Conservation (phyloP, 2,888 invertebrate species). For the Nephrotoma appendiculata region DNA sequence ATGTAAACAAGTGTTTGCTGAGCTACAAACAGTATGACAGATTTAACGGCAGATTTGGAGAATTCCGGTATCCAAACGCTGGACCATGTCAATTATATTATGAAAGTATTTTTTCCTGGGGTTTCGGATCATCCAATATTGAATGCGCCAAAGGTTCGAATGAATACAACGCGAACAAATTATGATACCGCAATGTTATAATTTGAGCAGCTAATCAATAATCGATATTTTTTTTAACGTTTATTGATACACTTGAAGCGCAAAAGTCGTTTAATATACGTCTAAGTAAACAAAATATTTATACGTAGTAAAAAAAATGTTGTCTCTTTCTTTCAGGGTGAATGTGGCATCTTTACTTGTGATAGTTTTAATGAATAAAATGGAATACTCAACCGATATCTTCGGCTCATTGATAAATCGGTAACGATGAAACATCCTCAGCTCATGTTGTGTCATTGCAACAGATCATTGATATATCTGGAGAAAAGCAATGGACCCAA, state of each 20-base stretch:
- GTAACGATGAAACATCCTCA: conserved; percentile 90
- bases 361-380: conserved; percentile 94
- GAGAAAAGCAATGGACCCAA: no score
- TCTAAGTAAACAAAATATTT: conserved; percentile 49
- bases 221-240: conserved; percentile 89
- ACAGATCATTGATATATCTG: no score
- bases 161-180: conserved; percentile 68
- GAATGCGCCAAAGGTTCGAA: conserved; percentile 67
- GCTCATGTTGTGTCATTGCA: conserved; percentile 78
- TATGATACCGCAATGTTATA: conserved; percentile 92
- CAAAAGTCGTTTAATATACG: conserved; percentile 90
- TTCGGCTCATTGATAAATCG: conserved; percentile 86
- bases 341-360: conserved; percentile 96
- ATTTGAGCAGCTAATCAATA: conserved; percentile 88
- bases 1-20: conserved; percentile 96
- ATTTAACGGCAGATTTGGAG: conserved; percentile 89
- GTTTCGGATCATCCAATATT: conserved; percentile 90
- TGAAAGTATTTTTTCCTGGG: conserved; percentile 96
- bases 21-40: conserved; percentile 95
- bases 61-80: conserved; percentile 91
- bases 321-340: conserved; percentile 34
- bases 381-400: conserved; percentile 98
- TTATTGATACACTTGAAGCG: conserved; percentile 88
- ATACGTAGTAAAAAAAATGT: background rate
- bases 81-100: conserved; percentile 90